phyloP scores from a whole-genome alignment of 2,113 vertebrate species.

The Halcyon senegalensis region DNA sequence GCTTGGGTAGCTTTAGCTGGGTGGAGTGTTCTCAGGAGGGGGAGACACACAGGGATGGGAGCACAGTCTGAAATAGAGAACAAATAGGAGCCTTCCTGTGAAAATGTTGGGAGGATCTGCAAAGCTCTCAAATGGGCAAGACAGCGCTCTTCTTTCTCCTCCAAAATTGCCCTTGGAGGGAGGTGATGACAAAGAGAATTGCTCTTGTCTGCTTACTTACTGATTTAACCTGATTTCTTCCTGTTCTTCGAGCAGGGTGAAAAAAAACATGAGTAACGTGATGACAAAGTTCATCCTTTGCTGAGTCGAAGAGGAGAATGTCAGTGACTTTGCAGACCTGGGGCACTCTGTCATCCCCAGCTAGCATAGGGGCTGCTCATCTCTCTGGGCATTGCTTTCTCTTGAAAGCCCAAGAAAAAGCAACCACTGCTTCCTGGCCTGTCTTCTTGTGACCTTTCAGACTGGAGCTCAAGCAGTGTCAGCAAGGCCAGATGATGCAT shows the following conservation, averaged over 20 bases:
- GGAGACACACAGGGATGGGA: not conserved
- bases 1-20: not conserved
- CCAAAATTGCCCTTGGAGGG: not conserved
- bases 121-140: not conserved
- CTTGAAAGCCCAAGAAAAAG: accelerated
- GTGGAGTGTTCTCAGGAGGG: not conserved
- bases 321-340: not conserved
- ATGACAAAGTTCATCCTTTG: conserved; percentile 36
- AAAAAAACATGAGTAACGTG: not conserved
- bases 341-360: not conserved
- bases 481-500: not conserved
- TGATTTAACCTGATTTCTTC: conserved; percentile 47
- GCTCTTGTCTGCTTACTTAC: not conserved
- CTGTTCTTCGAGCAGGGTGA: not conserved
- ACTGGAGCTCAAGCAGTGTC: not conserved
- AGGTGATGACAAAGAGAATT: not conserved
- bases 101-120: not conserved
- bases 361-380: not conserved
- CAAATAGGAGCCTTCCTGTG: not conserved
- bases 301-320: not conserved
- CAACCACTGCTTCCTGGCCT: not conserved
- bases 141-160: not conserved
- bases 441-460: conserved; percentile 9
- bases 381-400: not conserved
- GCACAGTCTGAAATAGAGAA: not conserved